Conservation (phyloP, 2,113 vertebrate species). For the Hiodon alosoides region DNA sequence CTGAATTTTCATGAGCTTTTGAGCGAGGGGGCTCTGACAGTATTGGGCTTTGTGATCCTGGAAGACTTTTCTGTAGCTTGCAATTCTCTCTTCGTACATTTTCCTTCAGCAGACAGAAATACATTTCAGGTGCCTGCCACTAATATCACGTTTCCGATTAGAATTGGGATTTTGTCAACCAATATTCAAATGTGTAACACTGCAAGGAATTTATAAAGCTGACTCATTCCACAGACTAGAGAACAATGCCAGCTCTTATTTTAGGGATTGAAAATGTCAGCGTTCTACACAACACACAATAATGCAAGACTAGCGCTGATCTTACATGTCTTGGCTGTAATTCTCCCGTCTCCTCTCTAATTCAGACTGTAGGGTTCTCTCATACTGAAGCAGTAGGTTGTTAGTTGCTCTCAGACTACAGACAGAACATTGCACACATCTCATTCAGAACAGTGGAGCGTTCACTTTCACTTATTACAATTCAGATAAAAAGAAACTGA, state of each 20-base stretch:
- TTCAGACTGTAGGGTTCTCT: slow-evolving; percentile 54
- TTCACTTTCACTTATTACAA: neutral
- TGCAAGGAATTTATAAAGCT: neutral
- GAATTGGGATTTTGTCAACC: neutral
- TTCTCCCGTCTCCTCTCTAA: slow-evolving; percentile 47
- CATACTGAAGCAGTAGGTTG: slow-evolving; percentile 51
- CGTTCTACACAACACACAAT: neutral
- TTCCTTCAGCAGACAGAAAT: slow-evolving; percentile 42
- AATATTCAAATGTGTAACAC: neutral
- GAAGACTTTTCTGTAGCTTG: slow-evolving; percentile 48
- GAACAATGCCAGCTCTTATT: neutral
- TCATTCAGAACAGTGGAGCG: neutral
- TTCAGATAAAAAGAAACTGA: neutral
- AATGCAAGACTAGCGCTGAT: neutral
- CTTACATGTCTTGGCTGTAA: slow-evolving; percentile 54
- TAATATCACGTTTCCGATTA: too few relatives aligned
- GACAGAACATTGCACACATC: neutral
- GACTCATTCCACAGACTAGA: neutral
- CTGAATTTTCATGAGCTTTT: slow-evolving; percentile 51
- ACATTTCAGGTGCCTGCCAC: neutral
- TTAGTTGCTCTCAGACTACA: slow-evolving; percentile 49
- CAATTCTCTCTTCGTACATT: slow-evolving; percentile 53
- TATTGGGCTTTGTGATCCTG: slow-evolving; percentile 54
- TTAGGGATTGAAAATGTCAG: neutral
- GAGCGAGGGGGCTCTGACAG: slow-evolving; percentile 47